Evolutionary conservation across 2,797 vertebrate genomes (phyloP).

Genomic region (Myotis planiceps): DNA sequence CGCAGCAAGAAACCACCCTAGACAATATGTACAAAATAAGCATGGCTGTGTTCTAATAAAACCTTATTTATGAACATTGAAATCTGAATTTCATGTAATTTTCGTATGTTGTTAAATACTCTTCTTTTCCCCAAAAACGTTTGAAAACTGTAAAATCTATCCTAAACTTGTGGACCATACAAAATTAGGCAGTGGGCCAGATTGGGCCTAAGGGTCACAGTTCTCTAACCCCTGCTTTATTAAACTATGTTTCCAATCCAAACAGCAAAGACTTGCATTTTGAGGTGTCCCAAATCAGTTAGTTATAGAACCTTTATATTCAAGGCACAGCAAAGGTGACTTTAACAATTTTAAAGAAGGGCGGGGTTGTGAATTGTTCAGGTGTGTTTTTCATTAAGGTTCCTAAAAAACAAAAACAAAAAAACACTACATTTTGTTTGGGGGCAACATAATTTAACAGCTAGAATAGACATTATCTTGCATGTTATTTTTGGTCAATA

Average conservation of each 20-base stretch:
- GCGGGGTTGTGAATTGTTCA: background rate
- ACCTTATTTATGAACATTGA: background rate
- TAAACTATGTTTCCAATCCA: background rate
- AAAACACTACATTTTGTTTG: background rate
- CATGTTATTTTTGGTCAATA: background rate
- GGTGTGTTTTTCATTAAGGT: background rate
- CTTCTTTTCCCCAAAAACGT: background rate
- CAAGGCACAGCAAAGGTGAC: background rate
- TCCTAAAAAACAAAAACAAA: background rate
- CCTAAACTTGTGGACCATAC: background rate
- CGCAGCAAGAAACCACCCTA: background rate
- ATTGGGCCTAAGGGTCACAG: background rate
- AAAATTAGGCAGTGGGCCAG: background rate
- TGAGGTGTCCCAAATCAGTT: background rate
- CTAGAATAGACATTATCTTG: background rate
- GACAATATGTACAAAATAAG: background rate
- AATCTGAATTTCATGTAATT: background rate
- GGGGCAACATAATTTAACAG: background rate
- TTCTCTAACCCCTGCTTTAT: background rate
- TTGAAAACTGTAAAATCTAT: constrained; percentile 30
- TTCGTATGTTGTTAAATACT: background rate
- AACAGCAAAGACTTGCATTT: background rate
- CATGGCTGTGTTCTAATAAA: background rate
- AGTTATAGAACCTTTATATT: background rate
- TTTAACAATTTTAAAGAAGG: constrained; percentile 18